A percentile compares a stretch with the other conserved stretches of the same genome.
phyloP scores from a whole-genome alignment of 2,113 vertebrate species.

The Chionis minor region DNA sequence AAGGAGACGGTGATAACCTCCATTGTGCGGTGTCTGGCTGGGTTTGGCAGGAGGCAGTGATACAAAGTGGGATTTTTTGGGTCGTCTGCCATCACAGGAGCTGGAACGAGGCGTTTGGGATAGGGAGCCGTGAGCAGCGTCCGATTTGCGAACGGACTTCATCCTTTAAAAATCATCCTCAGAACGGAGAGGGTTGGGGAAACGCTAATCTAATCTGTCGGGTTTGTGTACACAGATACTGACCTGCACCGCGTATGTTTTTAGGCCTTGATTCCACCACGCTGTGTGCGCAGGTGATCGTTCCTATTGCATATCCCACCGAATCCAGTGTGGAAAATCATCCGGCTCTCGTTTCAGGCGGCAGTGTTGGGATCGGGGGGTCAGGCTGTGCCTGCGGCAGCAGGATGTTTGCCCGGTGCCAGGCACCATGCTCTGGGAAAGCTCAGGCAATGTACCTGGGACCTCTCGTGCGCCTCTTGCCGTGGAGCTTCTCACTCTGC shows the following conservation, averaged over 20 bases:
- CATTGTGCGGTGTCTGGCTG: not conserved
- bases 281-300: not conserved
- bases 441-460: not conserved
- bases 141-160: not conserved
- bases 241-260: not conserved
- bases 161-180: not conserved
- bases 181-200: not conserved
- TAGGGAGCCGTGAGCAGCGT: rapidly evolving
- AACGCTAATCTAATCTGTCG: not conserved
- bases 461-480: not conserved
- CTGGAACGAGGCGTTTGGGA: not conserved
- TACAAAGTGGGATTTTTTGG: not conserved
- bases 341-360: not conserved
- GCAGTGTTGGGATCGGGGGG: not conserved
- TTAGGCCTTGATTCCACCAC: not conserved
- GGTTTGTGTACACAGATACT: not conserved
- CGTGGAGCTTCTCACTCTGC: not conserved
- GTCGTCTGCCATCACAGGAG: not conserved
- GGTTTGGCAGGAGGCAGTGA: not conserved
- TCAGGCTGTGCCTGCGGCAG: conserved; percentile 1
- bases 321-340: not conserved
- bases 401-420: conserved; percentile 4
- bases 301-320: not conserved
- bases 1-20: not conserved
- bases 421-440: not conserved